A percentile compares a stretch with the other conserved stretches of the same genome.
Conservation (phyloP, 2,113 vertebrate species). For the Mirounga angustirostris region DNA sequence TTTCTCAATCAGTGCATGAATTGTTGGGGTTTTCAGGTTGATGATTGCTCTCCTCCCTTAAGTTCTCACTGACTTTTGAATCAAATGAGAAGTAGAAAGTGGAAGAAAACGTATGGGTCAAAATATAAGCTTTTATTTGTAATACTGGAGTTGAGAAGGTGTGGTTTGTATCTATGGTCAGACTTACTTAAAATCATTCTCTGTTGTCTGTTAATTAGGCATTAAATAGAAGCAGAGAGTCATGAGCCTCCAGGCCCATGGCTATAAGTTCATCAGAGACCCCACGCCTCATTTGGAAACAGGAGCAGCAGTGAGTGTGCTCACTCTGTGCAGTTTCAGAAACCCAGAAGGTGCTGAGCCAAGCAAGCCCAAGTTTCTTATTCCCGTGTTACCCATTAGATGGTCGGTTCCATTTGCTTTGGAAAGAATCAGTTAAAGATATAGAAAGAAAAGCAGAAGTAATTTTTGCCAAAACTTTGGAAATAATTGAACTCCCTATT, state of each 20-base stretch:
- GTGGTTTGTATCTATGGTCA: background rate
- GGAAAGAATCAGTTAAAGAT: background rate
- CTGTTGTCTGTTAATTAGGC: background rate
- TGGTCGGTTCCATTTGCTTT: background rate
- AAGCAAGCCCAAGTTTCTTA: background rate
- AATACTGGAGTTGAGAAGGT: background rate
- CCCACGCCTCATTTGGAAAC: background rate
- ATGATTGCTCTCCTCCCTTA: background rate
- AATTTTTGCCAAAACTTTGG: background rate
- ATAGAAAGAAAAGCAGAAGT: background rate
- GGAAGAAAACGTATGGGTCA: background rate
- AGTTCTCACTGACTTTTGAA: background rate
- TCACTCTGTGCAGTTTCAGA: background rate
- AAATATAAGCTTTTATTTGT: background rate
- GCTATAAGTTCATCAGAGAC: background rate
- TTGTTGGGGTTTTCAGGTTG: background rate
- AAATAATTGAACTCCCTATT: background rate
- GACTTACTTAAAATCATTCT: background rate
- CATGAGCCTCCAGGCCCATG: background rate
- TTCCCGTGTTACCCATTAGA: background rate
- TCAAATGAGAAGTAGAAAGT: background rate
- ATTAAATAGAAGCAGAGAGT: background rate
- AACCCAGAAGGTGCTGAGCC: background rate
- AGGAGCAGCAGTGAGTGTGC: background rate
- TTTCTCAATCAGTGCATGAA: background rate